These are phyloP conservation scores for Gallinago undulata DNA, from an alignment of 2,113 vertebrate species.

Conservation along the genomic window DNA sequence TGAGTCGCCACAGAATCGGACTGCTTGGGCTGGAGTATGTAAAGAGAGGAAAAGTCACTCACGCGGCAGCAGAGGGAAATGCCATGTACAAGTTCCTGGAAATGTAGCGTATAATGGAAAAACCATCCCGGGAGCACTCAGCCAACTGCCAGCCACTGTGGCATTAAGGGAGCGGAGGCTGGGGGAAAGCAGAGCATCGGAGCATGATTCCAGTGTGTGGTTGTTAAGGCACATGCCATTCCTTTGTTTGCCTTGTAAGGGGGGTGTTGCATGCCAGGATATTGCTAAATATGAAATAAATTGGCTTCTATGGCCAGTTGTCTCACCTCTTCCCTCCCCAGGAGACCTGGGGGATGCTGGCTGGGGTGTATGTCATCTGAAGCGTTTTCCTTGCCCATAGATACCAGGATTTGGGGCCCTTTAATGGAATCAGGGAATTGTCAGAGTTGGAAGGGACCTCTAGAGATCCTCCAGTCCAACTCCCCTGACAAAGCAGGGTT, in stretches of 20 bases:
- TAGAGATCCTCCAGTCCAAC: too few species aligned
- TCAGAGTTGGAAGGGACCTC: too few species aligned
- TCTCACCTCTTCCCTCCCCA: background rate
- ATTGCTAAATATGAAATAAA: background rate
- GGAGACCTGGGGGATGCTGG: background rate
- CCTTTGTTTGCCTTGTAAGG: background rate
- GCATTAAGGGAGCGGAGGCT: background rate
- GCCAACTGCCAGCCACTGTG: background rate
- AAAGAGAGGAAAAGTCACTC: background rate
- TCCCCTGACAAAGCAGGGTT: too few species aligned
- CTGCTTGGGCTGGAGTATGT: fast-evolving
- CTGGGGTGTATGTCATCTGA: background rate
- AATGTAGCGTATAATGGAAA: background rate
- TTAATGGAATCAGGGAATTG: background rate
- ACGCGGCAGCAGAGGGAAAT: background rate
- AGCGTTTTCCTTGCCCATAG: background rate
- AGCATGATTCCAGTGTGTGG: background rate
- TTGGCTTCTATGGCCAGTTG: background rate
- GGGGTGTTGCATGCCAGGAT: background rate
- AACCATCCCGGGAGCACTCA: background rate
- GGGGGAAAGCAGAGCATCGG: background rate
- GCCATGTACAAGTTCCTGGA: background rate
- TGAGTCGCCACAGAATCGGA: fast-evolving
- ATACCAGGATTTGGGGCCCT: background rate
- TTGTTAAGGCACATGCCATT: background rate